These are phyloP conservation scores for Cephus pulcher DNA, from an alignment of 2,888 invertebrate species.

Conservation along the genomic window DNA sequence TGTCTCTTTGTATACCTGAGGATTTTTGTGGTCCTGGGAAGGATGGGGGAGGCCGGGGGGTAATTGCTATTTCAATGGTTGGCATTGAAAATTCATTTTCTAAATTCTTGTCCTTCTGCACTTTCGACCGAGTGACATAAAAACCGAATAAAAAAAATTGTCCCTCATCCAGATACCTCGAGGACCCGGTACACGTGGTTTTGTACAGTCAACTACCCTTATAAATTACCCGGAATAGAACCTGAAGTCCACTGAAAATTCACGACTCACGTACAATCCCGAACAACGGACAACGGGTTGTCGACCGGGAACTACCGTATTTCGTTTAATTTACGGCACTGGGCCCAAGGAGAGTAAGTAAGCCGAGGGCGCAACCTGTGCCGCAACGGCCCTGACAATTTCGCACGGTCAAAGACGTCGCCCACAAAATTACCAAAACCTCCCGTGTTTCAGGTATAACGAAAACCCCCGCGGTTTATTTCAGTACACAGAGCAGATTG, in stretches of 20 bases:
- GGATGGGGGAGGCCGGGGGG: too few species aligned
- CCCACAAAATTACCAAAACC: not conserved
- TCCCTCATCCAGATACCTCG: not conserved
- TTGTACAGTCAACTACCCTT: constrained; percentile 20
- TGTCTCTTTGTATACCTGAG: not conserved
- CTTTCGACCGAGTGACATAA: constrained; percentile 7
- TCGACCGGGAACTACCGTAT: constrained; percentile 1
- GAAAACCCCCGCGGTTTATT: not conserved
- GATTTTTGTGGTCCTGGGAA: not conserved
- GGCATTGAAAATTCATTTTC: constrained; percentile 2
- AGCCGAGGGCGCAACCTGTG: not conserved
- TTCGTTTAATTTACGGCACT: not conserved
- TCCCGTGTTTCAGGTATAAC: not conserved
- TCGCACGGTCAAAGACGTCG: not conserved
- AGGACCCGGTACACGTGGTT: not conserved
- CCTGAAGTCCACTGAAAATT: not conserved
- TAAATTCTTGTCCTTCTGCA: not conserved
- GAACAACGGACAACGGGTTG: constrained; percentile 23
- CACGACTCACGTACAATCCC: not conserved
- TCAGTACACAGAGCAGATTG: not conserved
- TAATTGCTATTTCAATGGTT: not conserved
- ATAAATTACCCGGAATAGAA: constrained; percentile 17
- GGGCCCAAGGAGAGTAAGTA: not conserved
- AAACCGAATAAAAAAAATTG: constrained; percentile 18
- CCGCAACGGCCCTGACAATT: not conserved